Percentiles rank a stretch among this genome's conserved stretches.
Conservation (phyloP, 2,888 invertebrate genomes). For the Sialis fuliginosa region DNA sequence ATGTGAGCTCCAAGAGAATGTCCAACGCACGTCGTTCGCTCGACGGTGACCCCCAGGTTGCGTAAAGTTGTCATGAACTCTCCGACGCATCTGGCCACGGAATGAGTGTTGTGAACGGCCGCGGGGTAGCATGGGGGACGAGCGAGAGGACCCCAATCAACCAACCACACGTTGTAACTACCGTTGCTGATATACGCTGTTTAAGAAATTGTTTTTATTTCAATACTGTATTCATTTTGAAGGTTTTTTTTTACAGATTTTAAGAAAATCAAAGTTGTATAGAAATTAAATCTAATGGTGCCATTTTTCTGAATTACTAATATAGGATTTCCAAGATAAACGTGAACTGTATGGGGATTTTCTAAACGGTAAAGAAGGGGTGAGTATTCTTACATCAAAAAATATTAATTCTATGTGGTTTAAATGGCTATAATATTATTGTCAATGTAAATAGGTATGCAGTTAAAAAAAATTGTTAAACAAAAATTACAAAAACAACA, state of each 20-base stretch:
- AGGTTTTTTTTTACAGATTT: too few species aligned
- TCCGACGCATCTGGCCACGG: slow-evolving; percentile 52
- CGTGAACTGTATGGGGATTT: not conserved
- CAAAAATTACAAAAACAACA: too few species aligned
- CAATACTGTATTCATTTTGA: too few species aligned
- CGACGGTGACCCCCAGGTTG: slow-evolving; percentile 43
- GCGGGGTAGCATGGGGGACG: slow-evolving; percentile 48
- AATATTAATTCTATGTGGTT: too few species aligned
- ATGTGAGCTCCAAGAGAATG: slow-evolving; percentile 59
- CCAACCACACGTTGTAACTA: slow-evolving; percentile 56
- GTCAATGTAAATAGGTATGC: too few species aligned
- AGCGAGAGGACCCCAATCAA: slow-evolving; percentile 59
- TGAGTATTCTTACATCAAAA: too few species aligned
- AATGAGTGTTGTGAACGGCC: slow-evolving; percentile 55
- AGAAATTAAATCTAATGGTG: too few species aligned
- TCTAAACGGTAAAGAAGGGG: too few species aligned
- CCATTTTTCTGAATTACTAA: too few species aligned
- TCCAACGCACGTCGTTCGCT: slow-evolving; percentile 54
- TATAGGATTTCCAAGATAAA: not conserved
- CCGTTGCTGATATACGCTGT: slow-evolving; percentile 55
- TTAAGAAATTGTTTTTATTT: slow-evolving; percentile 9
- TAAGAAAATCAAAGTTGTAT: not conserved
- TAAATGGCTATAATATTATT: too few species aligned
- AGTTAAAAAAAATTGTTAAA: too few species aligned
- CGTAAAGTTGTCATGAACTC: slow-evolving; percentile 42